Conservation (phyloP, 2,113 vertebrate genomes). For the Gila orcuttii region DNA sequence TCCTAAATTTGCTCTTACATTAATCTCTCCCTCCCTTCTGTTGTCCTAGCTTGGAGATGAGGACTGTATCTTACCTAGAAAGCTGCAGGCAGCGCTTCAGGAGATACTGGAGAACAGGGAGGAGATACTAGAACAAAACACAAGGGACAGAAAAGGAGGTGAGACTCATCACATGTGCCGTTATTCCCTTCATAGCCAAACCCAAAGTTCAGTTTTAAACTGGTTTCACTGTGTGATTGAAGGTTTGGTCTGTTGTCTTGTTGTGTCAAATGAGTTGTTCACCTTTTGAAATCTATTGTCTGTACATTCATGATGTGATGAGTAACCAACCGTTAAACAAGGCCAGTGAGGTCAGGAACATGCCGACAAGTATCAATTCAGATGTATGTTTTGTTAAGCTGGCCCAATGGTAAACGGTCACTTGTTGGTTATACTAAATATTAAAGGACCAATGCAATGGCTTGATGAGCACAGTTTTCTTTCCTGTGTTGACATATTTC, state of each 20-base stretch:
- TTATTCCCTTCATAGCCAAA: conserved; percentile 16
- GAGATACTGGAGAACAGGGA: conserved; percentile 90
- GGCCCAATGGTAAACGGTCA: background rate
- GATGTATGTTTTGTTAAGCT: background rate
- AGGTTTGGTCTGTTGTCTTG: conserved; percentile 2
- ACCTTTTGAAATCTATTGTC: background rate
- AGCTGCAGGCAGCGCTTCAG: conserved; percentile 90
- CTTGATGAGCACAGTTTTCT: background rate
- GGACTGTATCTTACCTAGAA: conserved; percentile 92
- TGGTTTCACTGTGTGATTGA: conserved; percentile 26
- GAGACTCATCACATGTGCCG: conserved; percentile 22
- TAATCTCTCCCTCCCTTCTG: background rate
- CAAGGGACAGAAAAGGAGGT: conserved; percentile 77
- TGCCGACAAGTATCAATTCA: background rate
- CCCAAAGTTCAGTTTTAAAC: background rate
- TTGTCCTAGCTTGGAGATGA: conserved; percentile 87
- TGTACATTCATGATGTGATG: background rate
- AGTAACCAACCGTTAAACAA: background rate
- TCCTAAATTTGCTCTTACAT: background rate
- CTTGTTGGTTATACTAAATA: background rate
- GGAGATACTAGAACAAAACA: conserved; percentile 81
- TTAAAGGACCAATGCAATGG: background rate
- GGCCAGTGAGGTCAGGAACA: background rate
- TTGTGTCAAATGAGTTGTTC: conserved; percentile 6
- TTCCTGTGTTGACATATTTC: background rate